Percentiles rank a stretch among this genome's conserved stretches.
Conservation (phyloP, 2,113 vertebrate genomes). For the Saguinus midas region DNA sequence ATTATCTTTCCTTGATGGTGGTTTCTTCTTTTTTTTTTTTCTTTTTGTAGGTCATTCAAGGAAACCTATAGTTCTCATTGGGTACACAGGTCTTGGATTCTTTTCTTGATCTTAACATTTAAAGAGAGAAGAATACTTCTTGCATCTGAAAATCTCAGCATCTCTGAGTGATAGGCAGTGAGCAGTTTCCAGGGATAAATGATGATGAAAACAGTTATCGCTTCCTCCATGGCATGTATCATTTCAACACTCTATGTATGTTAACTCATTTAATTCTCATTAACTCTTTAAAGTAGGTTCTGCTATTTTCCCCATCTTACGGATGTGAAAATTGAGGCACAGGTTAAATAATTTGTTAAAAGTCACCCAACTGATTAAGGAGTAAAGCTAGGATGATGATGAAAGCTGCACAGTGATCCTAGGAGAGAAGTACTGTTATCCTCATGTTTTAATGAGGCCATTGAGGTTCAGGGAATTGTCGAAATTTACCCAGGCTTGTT, state of each 20-base stretch:
- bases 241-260: not conserved
- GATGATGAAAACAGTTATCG: not conserved
- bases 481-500: not conserved
- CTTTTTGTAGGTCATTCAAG: not conserved
- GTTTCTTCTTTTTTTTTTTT: not conserved
- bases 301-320: not conserved
- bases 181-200: not conserved
- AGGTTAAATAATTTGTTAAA: conserved; percentile 1
- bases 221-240: not conserved
- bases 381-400: not conserved
- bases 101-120: conserved; percentile 8
- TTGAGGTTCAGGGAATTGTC: not conserved
- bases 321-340: not conserved
- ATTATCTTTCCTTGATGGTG: not conserved
- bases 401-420: not conserved
- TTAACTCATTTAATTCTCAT: not conserved
- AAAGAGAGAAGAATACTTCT: not conserved
- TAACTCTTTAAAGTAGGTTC: not conserved
- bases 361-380: not conserved
- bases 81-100: not conserved
- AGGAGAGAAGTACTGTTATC: not conserved
- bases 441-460: not conserved
- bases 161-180: not conserved
- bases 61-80: not conserved
- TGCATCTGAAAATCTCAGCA: not conserved